Evolutionary conservation across 2,113 vertebrate genomes (phyloP), one percentile per base, ranked within the genome.

Genomic region (Leuciscus idus): DNA sequence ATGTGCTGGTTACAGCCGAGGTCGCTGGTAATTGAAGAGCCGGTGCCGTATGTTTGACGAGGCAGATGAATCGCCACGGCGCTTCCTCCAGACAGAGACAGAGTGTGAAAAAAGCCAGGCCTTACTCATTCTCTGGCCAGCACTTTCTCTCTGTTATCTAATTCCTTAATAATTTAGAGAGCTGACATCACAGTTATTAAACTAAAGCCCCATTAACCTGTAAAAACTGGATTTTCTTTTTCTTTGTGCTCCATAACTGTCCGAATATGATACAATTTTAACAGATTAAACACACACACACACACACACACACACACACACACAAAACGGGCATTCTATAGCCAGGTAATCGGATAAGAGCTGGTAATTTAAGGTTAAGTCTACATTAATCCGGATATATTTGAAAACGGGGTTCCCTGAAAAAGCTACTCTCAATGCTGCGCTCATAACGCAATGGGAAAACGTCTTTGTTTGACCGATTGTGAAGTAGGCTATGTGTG

Each of bases 11-110:
- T 83, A 68, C 61, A 48, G 78, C 59, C 64, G 30, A 21, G 85
- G 83, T 36, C n/a, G 50, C 72, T 59, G 59, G 50, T 86, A 89
- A 89, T 88, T 89, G 83, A 90, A 64, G 12, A 81, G 77, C 36
- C 84, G 76, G 83, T 82, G 84, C 59, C 19, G 55, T 55, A 33
- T 7, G 55, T 76, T 80, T 86, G 84, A 86, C 19, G 68, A 61
- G 66, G 13, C 52, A 75, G 81, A 89, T 88, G 61, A 87, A 91
- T 83, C 50, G 81, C 68, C 70, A 23, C 1, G 7, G 26, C 77
- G 30, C 59, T 84, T 87, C 33, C 66, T 72, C 79, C 52, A 83
- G 84, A 83, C 66, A 55, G 17, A 84, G 82, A 70, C 33, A 73
- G 39, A 36, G 87, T 70, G 28, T 88, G 70, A 83, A 88, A 78